Conservation (phyloP, 2,888 invertebrate species). For the Myopa tessellatipennis region DNA sequence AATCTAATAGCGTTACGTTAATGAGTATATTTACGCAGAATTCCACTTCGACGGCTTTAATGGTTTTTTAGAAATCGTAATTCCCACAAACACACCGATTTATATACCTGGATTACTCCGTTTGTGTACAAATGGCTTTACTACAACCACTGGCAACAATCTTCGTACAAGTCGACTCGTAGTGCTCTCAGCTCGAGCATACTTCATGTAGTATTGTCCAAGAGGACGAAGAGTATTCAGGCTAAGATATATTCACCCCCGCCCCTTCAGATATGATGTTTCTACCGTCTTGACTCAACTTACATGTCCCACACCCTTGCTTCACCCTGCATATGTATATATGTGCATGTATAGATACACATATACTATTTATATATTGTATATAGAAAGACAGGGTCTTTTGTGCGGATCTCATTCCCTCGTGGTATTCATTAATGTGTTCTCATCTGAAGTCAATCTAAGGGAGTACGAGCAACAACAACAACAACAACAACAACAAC, state of each 20-base stretch:
- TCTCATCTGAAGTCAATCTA: conserved; percentile 10
- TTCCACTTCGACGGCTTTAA: too few relatives aligned
- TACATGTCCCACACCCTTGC: conserved; percentile 7
- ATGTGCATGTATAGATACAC: not conserved
- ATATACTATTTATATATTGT: not conserved
- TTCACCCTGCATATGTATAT: not conserved
- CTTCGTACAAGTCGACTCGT: too few relatives aligned
- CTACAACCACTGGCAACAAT: too few relatives aligned
- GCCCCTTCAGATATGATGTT: not conserved
- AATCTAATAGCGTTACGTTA: too few relatives aligned
- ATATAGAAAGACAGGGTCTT: not conserved
- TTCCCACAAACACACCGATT: too few relatives aligned
- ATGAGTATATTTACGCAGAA: too few relatives aligned
- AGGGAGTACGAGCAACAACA: not conserved
- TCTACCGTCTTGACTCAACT: not conserved
- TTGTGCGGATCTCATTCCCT: not conserved
- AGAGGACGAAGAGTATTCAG: too few relatives aligned
- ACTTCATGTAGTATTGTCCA: too few relatives aligned
- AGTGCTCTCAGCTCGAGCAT: too few relatives aligned
- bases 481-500: conserved; percentile 29
- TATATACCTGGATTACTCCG: too few relatives aligned
- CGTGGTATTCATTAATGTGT: conserved; percentile 7
- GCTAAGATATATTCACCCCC: not conserved
- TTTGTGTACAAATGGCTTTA: too few relatives aligned
- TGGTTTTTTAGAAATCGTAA: too few relatives aligned